Percentiles rank a stretch among this genome's conserved stretches.
Evolutionary conservation across 37 sponge, comb jelly and placozoan genomes (phyloP).

Genomic region (Corticium candelabrum): DNA sequence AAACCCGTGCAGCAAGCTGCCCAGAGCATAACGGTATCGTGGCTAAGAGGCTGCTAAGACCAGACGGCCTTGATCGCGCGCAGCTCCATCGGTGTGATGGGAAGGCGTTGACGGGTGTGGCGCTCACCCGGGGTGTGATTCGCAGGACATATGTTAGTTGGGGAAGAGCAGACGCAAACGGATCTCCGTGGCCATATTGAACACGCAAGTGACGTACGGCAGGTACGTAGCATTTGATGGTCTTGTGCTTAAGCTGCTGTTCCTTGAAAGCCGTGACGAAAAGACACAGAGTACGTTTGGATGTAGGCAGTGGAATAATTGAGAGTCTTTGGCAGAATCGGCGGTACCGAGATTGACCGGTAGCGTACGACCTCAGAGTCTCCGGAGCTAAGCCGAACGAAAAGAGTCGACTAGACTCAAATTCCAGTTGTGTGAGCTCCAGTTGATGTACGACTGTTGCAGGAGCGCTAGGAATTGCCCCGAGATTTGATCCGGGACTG

Average conservation of each 20-base stretch:
- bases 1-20: slow-evolving; percentile 15
- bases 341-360: slow-evolving; percentile 6
- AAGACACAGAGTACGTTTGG: slow-evolving; percentile 9
- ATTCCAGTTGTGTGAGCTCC: slow-evolving; percentile 22
- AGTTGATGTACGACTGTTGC: slow-evolving; percentile 12
- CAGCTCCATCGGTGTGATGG: slow-evolving; percentile 12
- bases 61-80: neutral
- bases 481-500: neutral
- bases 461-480: slow-evolving; percentile 1
- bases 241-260: neutral
- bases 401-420: slow-evolving; percentile 23
- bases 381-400: neutral
- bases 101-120: too few species aligned
- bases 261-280: slow-evolving; percentile 3
- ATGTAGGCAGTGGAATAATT: slow-evolving; percentile 10
- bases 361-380: neutral
- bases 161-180: neutral
- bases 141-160: slow-evolving; percentile 9
- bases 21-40: slow-evolving; percentile 15
- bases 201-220: slow-evolving; percentile 25
- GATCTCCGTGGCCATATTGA: neutral
- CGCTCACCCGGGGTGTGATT: neutral
- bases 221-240: slow-evolving; percentile 30
- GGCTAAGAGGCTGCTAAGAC: neutral
- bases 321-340: slow-evolving; percentile 9